Percentiles rank a stretch among this genome's conserved stretches.
Evolutionary conservation across 2,113 vertebrate genomes (phyloP).

Genomic region (Takifugu flavidus): DNA sequence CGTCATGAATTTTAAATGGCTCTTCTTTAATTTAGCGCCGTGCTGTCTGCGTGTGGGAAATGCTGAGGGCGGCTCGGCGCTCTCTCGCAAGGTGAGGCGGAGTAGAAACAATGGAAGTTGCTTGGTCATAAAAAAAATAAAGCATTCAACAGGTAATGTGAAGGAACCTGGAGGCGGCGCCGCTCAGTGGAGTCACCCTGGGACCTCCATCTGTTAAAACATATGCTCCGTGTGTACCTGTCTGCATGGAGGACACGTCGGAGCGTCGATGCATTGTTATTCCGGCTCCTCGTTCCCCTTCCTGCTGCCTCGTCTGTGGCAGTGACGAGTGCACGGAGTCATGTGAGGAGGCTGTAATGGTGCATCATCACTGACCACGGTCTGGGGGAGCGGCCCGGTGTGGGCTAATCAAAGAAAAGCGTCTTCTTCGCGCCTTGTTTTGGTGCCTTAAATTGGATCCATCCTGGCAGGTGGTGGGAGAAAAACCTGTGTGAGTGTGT

Average conservation of each 20-base stretch:
- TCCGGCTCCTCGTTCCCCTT: background rate
- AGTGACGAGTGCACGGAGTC: too few relatives aligned
- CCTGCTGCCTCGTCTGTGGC: conserved; percentile 14
- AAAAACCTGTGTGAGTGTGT: too few relatives aligned
- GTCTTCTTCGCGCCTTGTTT: too few relatives aligned
- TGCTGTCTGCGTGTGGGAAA: conserved; percentile 37
- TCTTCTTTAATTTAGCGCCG: conserved; percentile 57
- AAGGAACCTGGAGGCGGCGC: conserved; percentile 36
- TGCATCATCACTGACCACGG: too few relatives aligned
- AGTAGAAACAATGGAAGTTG: conserved; percentile 15
- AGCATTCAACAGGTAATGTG: conserved; percentile 51
- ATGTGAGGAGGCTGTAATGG: too few relatives aligned
- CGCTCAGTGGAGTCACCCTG: conserved; percentile 46
- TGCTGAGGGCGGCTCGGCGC: conserved; percentile 26
- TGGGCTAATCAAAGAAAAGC: too few relatives aligned
- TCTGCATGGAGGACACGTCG: conserved; percentile 21
- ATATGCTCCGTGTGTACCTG: conserved; percentile 32
- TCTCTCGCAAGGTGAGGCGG: conserved; percentile 15
- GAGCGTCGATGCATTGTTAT: conserved; percentile 13
- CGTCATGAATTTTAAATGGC: conserved; percentile 52
- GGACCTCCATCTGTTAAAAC: conserved; percentile 50
- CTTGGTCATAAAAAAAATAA: conserved; percentile 31
- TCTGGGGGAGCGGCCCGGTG: too few relatives aligned
- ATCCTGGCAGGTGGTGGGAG: too few relatives aligned
- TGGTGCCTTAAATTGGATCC: too few relatives aligned